Conservation (phyloP, 2,797 vertebrate species). For the Sandelia bainsii region DNA sequence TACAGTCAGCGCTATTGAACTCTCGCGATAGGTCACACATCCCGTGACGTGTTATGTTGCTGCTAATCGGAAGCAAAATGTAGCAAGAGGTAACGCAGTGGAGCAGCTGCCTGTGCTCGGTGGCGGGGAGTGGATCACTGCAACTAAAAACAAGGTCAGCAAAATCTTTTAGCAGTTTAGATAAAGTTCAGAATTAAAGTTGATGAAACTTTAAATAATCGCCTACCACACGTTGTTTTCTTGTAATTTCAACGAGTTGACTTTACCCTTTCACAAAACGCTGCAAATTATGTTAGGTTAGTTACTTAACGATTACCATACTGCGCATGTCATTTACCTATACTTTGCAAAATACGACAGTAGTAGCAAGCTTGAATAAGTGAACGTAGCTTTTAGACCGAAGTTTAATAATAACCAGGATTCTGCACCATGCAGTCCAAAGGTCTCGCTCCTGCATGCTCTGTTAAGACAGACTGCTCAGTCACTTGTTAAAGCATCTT, state of each 20-base stretch:
- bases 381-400: too few relatives aligned
- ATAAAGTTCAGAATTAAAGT: not conserved
- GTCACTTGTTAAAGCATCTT: not conserved
- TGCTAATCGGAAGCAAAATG: not conserved
- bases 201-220: not conserved
- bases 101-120: too few relatives aligned
- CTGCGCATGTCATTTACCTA: not conserved
- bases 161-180: not conserved
- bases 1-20: too few relatives aligned
- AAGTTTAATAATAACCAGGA: not conserved
- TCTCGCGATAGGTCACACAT: slow-evolving; percentile 42
- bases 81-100: too few relatives aligned
- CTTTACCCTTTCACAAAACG: not conserved
- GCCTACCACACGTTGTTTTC: not conserved
- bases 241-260: too few relatives aligned
- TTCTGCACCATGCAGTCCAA: slow-evolving; percentile 31
- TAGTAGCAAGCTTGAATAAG: not conserved
- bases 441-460: slow-evolving; percentile 25
- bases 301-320: too few relatives aligned
- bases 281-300: not conserved
- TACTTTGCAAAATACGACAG: not conserved
- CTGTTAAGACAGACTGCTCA: slow-evolving; percentile 1
- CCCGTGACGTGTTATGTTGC: not conserved
- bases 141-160: slow-evolving; percentile 43
- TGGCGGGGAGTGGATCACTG: accelerated